phyloP scores from a whole-genome alignment of 2,888 invertebrate species.

The Catocala nupta region DNA sequence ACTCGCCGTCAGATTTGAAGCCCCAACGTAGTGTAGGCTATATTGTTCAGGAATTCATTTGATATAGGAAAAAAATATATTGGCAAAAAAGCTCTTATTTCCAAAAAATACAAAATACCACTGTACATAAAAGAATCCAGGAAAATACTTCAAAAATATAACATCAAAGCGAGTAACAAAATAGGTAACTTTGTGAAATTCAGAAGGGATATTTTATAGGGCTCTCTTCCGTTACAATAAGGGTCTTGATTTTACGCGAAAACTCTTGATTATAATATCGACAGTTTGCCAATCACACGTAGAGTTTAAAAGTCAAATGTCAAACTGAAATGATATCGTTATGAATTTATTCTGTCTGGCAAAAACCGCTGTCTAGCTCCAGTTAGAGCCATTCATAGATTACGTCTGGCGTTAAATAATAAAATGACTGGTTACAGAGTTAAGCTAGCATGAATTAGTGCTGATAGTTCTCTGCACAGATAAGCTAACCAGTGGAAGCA shows the following conservation, averaged over 20 bases:
- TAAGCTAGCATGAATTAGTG: constrained; percentile 38
- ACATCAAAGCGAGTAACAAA: constrained; percentile 20
- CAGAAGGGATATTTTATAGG: constrained; percentile 9
- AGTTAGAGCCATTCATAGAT: constrained; percentile 38
- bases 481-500: constrained; percentile 26
- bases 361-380: constrained; percentile 18
- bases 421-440: constrained; percentile 36
- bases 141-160: constrained; percentile 1
- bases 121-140: background rate
- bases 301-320: constrained; percentile 8
- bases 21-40: constrained; percentile 20
- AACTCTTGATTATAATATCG: constrained; percentile 1
- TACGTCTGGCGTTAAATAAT: constrained; percentile 43
- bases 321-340: constrained; percentile 9
- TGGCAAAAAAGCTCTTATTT: background rate
- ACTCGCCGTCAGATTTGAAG: constrained; percentile 23
- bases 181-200: constrained; percentile 23
- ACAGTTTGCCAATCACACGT: background rate
- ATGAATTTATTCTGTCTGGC: constrained; percentile 30
- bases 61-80: constrained; percentile 1
- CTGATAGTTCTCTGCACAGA: constrained; percentile 35
- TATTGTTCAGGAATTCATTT: constrained; percentile 21
- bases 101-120: constrained; percentile 7
- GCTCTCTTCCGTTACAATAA: constrained; percentile 4
- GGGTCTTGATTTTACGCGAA: constrained; percentile 1